Evolutionary conservation across 1,140 invertebrate genomes (phyloP).

Genomic region (Plutomurus gul): DNA sequence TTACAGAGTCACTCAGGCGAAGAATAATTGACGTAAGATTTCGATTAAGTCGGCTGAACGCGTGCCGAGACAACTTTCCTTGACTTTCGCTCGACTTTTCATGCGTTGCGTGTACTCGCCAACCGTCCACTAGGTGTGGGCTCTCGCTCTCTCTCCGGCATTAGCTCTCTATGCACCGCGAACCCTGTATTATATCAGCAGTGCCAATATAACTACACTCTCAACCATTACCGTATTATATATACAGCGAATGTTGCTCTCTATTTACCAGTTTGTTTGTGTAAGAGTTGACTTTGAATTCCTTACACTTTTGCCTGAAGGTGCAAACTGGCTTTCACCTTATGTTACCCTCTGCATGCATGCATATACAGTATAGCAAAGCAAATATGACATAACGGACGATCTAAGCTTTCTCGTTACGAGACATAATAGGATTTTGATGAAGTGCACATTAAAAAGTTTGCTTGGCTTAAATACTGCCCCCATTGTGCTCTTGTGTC

Average conservation of each 20-base stretch:
- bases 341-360: neutral
- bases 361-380: too few relatives aligned
- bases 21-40: slow-evolving; percentile 30
- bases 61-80: slow-evolving; percentile 26
- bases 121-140: neutral
- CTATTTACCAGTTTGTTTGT: neutral
- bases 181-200: too few relatives aligned
- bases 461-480: slow-evolving; percentile 9
- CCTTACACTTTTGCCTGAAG: neutral
- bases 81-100: neutral
- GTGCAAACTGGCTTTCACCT: neutral
- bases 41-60: neutral
- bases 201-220: too few relatives aligned
- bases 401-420: neutral
- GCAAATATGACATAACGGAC: neutral
- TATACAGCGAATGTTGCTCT: neutral
- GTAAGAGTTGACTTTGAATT: slow-evolving; percentile 20
- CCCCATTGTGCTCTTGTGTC: neutral
- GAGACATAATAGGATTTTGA: slow-evolving; percentile 33
- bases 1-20: neutral
- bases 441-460: slow-evolving; percentile 33
- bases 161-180: too few relatives aligned
- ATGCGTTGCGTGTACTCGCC: neutral
- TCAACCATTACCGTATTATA: neutral
- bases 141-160: too few relatives aligned